phyloP scores from a whole-genome alignment of 1,140 invertebrate genomes.

The Ephestia elutella region DNA sequence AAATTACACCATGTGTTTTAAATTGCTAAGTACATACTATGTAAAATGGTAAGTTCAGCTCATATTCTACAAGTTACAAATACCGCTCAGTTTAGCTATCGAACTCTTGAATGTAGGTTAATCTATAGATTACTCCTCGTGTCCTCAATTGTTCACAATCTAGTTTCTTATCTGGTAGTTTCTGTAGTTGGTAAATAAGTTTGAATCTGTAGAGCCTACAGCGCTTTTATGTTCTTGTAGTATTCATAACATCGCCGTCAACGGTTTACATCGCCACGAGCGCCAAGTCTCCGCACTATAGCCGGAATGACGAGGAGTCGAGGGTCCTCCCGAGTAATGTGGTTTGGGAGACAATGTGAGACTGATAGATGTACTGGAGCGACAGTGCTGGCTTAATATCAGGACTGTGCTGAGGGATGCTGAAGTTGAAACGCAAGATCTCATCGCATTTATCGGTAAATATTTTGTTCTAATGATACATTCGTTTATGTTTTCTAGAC shows the following conservation, averaged over 20 bases:
- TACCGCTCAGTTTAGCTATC: too few relatives aligned
- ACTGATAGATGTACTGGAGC: slow-evolving; percentile 47
- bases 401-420: slow-evolving; percentile 55
- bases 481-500: too few relatives aligned
- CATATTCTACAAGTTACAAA: neutral
- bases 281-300: slow-evolving; percentile 58
- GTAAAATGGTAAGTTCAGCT: neutral
- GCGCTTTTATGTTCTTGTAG: slow-evolving; percentile 54
- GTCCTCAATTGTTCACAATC: neutral
- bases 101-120: too few relatives aligned
- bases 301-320: slow-evolving; percentile 56
- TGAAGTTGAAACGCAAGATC: slow-evolving; percentile 65
- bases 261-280: slow-evolving; percentile 67
- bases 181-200: too few relatives aligned
- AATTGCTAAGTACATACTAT: neutral
- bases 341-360: slow-evolving; percentile 39
- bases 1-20: neutral
- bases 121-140: neutral
- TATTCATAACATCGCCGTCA: slow-evolving; percentile 66
- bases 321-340: slow-evolving; percentile 23
- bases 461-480: slow-evolving; percentile 5
- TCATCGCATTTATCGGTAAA: slow-evolving; percentile 68
- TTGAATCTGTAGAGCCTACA: slow-evolving; percentile 23
- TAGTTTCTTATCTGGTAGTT: neutral
- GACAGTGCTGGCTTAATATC: slow-evolving; percentile 52